Conservation (phyloP, 2,797 vertebrate genomes). For the Clamator glandarius region DNA sequence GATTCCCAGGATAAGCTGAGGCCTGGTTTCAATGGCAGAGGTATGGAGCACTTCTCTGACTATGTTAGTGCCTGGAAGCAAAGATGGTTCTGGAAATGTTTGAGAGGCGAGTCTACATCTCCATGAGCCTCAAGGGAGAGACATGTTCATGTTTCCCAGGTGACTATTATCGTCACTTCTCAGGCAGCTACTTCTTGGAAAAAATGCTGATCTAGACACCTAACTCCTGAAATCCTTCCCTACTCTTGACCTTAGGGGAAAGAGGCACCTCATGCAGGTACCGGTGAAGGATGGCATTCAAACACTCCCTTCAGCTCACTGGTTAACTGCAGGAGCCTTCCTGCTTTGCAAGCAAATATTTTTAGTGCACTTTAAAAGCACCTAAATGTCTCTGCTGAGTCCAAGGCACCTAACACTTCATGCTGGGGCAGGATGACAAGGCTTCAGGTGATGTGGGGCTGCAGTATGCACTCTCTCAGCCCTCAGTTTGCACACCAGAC, state of each 20-base stretch:
- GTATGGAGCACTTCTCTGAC: not conserved
- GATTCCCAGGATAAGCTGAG: not conserved
- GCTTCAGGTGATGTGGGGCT: not conserved
- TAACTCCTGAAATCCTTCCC: not conserved
- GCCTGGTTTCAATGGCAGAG: not conserved
- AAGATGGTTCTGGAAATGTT: not conserved
- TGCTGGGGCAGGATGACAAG: not conserved
- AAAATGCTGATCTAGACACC: not conserved
- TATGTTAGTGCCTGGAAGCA: not conserved
- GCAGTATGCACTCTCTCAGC: not conserved
- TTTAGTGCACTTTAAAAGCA: not conserved
- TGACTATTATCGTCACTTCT: not conserved
- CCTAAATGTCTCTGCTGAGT: not conserved
- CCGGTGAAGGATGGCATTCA: not conserved
- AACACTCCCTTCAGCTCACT: not conserved
- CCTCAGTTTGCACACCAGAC: fast-evolving
- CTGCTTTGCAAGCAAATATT: not conserved
- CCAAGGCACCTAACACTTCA: not conserved
- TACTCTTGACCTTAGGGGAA: not conserved
- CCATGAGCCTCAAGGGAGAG: not conserved
- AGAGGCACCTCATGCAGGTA: not conserved
- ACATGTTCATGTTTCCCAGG: not conserved
- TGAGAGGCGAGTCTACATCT: not conserved
- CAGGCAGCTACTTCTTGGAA: not conserved
- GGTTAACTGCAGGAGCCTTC: not conserved